Percentiles rank a stretch among this genome's conserved stretches.
Evolutionary conservation across 2,797 vertebrate species (phyloP).

Genomic region (Pseudomugil gertrudae): DNA sequence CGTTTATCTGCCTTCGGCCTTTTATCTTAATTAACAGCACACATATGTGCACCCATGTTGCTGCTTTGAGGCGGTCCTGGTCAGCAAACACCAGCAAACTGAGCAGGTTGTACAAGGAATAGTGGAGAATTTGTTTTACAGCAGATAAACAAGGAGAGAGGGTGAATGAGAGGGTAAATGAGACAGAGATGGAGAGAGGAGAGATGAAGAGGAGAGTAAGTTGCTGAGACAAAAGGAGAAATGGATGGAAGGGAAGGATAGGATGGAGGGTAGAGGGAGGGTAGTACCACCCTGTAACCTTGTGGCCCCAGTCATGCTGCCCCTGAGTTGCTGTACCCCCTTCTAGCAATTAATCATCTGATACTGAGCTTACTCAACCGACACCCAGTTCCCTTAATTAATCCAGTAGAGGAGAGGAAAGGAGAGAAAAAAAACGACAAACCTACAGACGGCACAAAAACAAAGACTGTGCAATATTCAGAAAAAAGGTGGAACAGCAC

Average conservation of each 20-base stretch:
- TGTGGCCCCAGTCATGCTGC: conserved; percentile 75
- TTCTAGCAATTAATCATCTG: conserved; percentile 85
- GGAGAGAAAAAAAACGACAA: not conserved
- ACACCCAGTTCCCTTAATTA: conserved; percentile 82
- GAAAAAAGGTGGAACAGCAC: not conserved
- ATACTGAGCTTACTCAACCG: conserved; percentile 84
- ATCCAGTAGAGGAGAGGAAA: conserved; percentile 38
- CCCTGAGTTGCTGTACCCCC: conserved; percentile 74
- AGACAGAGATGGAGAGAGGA: conserved; percentile 71
- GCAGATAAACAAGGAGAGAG: conserved; percentile 66
- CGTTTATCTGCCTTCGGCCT: conserved; percentile 58
- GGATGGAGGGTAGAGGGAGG: conserved; percentile 21
- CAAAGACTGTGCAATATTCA: not conserved
- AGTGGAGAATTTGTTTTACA: conserved; percentile 57
- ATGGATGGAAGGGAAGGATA: conserved; percentile 12
- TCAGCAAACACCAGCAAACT: conserved; percentile 30
- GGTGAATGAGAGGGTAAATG: conserved; percentile 62
- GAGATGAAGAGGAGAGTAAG: conserved; percentile 38
- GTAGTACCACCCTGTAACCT: conserved; percentile 75
- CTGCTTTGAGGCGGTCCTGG: conserved; percentile 44
- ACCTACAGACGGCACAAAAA: no score
- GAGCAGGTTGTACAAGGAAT: conserved; percentile 60
- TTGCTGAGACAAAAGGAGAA: conserved; percentile 48
- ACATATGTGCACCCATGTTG: conserved; percentile 62
- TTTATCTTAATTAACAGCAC: conserved; percentile 76